phyloP scores from a whole-genome alignment of 2,888 invertebrate genomes.

The Hydropsyche betteni region DNA sequence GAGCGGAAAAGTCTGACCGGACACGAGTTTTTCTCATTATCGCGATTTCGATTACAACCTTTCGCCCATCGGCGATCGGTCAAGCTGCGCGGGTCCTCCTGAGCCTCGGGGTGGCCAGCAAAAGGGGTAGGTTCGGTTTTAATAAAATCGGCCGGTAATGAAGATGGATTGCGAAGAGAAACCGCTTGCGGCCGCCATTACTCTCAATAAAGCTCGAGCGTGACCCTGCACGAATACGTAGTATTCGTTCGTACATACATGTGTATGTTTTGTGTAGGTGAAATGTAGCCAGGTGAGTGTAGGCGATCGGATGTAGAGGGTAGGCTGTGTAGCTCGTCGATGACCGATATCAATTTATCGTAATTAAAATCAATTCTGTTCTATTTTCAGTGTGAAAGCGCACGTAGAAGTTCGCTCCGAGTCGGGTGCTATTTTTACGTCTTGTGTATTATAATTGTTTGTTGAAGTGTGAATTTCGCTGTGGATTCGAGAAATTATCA shows the following conservation, averaged over 20 bases:
- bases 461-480: too few species aligned
- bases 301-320: too few species aligned
- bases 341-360: constrained; percentile 25
- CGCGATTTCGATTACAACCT: constrained; percentile 11
- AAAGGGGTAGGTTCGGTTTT: constrained; percentile 1
- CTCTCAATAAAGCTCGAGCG: constrained; percentile 43
- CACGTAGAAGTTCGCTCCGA: too few species aligned
- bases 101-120: background rate
- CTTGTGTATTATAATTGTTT: too few species aligned
- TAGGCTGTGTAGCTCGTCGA: background rate
- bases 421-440: too few species aligned
- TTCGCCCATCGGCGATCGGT: background rate
- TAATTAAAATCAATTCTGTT: constrained; percentile 21
- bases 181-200: constrained; percentile 39
- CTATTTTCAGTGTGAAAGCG: too few species aligned
- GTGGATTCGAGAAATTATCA: too few species aligned
- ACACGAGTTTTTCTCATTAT: background rate
- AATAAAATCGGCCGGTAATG: constrained; percentile 39
- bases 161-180: constrained; percentile 42
- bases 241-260: too few species aligned
- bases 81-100: too few species aligned
- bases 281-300: too few species aligned
- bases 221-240: constrained; percentile 29
- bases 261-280: too few species aligned
- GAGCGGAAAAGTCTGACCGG: too few species aligned